phyloP scores from a whole-genome alignment of 2,797 vertebrate species.

The Setipinna tenuifilis region DNA sequence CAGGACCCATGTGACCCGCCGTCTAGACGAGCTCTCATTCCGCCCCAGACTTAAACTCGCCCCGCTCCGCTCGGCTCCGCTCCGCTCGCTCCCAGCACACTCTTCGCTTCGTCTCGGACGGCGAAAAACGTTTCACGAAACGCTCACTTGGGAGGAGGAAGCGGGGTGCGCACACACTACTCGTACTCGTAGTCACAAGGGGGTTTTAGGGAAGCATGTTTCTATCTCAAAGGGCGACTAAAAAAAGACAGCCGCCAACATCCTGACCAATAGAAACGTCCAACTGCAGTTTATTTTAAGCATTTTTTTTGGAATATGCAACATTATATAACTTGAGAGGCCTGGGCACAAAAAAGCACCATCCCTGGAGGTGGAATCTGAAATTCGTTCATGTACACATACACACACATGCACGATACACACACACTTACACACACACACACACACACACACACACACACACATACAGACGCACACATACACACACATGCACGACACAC shows the following conservation, averaged over 20 bases:
- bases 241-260: neutral
- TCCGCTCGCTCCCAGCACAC: neutral
- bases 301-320: neutral
- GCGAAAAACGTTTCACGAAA: neutral
- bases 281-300: conserved; percentile 15
- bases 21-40: conserved; percentile 18
- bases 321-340: neutral
- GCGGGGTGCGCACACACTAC: neutral
- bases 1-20: neutral
- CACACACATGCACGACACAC: too few species aligned
- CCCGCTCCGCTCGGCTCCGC: neutral
- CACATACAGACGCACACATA: neutral
- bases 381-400: neutral
- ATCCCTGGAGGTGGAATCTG: neutral
- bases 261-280: conserved; percentile 6
- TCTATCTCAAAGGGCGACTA: neutral
- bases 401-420: neutral
- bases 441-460: neutral
- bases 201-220: conserved; percentile 12
- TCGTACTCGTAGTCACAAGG: neutral
- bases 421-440: neutral
- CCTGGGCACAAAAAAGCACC: neutral
- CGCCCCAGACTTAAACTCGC: neutral
- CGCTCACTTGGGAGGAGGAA: neutral
- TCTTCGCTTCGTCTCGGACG: neutral